phyloP scores from a whole-genome alignment of 1,140 invertebrate species.

The Pseudobourletiella spinata region DNA sequence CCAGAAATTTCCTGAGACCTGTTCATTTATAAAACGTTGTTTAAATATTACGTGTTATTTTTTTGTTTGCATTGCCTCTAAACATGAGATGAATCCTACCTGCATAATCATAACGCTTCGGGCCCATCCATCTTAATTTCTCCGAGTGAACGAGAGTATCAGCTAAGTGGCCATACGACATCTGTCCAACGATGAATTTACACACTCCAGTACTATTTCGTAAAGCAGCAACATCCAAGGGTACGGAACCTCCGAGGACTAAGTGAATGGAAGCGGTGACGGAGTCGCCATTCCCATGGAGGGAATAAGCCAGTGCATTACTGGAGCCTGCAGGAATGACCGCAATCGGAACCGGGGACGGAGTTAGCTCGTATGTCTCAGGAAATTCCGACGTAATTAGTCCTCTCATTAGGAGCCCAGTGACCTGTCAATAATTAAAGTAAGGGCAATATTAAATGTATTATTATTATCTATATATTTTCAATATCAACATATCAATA shows the following conservation, averaged over 20 bases:
- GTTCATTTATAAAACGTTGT: conserved; percentile 1
- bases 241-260: conserved; percentile 52
- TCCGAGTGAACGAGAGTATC: conserved; percentile 76
- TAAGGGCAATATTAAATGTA: background rate
- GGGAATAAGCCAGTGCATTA: conserved; percentile 69
- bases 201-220: conserved; percentile 23
- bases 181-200: conserved; percentile 53
- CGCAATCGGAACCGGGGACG: conserved; percentile 56
- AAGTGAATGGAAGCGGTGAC: conserved; percentile 72
- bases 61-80: no score
- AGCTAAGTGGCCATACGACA: conserved; percentile 82
- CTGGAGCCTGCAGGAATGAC: conserved; percentile 63
- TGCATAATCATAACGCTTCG: conserved; percentile 73
- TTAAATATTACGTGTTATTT: no score
- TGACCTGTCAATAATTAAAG: conserved; percentile 44
- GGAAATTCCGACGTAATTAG: conserved; percentile 48
- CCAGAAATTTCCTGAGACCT: conserved; percentile 37
- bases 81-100: conserved; percentile 44
- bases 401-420: conserved; percentile 55
- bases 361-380: conserved; percentile 51
- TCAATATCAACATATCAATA: no score
- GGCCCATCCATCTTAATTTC: conserved; percentile 77
- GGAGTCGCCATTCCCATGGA: conserved; percentile 74
- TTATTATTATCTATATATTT: background rate
- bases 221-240: conserved; percentile 28